Evolutionary conservation across 2,888 invertebrate species (phyloP).

Genomic region (Lumbricus terrestris): DNA sequence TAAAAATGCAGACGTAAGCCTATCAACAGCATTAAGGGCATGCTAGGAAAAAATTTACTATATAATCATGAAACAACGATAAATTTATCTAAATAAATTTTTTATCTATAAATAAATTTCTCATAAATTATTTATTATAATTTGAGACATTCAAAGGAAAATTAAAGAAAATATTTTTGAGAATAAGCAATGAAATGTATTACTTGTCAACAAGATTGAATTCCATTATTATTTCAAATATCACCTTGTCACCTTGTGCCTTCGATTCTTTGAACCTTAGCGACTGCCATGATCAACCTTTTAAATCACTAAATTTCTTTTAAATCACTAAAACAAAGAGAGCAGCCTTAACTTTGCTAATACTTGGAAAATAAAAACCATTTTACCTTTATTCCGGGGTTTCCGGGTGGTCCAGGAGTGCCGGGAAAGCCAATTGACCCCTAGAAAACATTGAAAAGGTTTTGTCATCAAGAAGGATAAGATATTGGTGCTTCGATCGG

Average conservation of each 20-base stretch:
- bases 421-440: slow-evolving; percentile 26
- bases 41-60: not conserved
- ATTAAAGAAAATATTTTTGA: not conserved
- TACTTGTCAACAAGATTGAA: too few relatives aligned
- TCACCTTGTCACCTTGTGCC: too few relatives aligned
- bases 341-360: too few relatives aligned
- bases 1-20: not conserved
- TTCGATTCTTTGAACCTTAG: too few relatives aligned
- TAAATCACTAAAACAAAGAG: too few relatives aligned
- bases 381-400: slow-evolving; percentile 28
- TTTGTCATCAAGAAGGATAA: not conserved
- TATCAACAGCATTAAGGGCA: not conserved
- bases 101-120: not conserved
- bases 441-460: not conserved
- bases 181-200: not conserved
- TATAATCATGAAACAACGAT: too few relatives aligned
- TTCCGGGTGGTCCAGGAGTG: slow-evolving; percentile 21
- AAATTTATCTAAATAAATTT: too few relatives aligned
- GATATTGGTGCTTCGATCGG: not conserved
- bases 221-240: too few relatives aligned
- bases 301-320: too few relatives aligned
- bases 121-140: not conserved
- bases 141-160: too few relatives aligned
- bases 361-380: not conserved
- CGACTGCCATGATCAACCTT: too few relatives aligned